A percentile compares a stretch with the other conserved stretches of the same genome.
phyloP scores from a whole-genome alignment of 1,140 invertebrate species.

The Linepithema humile region DNA sequence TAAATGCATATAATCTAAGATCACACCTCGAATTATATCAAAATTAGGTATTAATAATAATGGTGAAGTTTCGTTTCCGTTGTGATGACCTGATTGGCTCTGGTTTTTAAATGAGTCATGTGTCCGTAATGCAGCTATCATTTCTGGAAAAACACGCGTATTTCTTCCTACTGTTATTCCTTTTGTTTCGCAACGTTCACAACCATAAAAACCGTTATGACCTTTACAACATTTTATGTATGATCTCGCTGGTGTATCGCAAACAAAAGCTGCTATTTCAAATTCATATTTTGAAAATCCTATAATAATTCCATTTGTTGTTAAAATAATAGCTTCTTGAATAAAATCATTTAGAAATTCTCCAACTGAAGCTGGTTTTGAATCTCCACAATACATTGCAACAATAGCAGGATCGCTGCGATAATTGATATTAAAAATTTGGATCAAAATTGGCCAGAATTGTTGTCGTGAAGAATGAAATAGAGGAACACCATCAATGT shows the following conservation, averaged over 20 bases:
- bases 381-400: neutral
- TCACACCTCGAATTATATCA: neutral
- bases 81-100: neutral
- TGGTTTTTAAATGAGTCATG: neutral
- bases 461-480: neutral
- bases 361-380: neutral
- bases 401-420: neutral
- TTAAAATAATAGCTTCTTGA: neutral
- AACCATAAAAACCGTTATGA: neutral
- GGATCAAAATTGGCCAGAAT: neutral
- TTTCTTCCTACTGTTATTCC: neutral
- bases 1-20: slow-evolving; percentile 5
- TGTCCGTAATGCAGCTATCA: neutral
- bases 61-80: neutral
- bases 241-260: neutral
- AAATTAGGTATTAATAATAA: neutral
- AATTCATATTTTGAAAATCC: neutral
- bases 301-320: neutral
- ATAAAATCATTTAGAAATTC: neutral
- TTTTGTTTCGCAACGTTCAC: neutral
- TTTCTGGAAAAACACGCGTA: neutral
- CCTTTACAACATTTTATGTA: slow-evolving; percentile 7
- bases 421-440: neutral
- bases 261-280: neutral
- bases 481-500: neutral